These are phyloP conservation scores for Sceliomorpha sp. DNA, from an alignment of 2,888 invertebrate genomes.

Conservation along the genomic window DNA sequence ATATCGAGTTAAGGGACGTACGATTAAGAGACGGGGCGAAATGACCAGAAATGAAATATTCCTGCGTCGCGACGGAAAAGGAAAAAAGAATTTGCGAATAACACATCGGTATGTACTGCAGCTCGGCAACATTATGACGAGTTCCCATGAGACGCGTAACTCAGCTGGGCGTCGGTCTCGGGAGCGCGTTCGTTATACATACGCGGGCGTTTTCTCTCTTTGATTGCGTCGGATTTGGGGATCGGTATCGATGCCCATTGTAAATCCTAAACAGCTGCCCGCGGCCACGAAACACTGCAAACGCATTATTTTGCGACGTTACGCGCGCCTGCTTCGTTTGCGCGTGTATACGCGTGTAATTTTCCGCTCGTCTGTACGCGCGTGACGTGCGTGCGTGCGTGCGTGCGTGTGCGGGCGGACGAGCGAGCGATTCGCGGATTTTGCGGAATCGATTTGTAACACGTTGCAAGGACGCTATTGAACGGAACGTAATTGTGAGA, in stretches of 20 bases:
- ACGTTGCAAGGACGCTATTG: slow-evolving; percentile 15
- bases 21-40: too few species aligned
- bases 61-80: too few species aligned
- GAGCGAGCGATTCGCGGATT: slow-evolving; percentile 14
- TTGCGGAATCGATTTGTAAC: slow-evolving; percentile 18
- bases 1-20: too few species aligned
- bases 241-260: slow-evolving; percentile 26
- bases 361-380: too few species aligned
- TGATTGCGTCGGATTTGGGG: slow-evolving; percentile 33
- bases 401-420: too few species aligned
- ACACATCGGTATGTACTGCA: background rate
- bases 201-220: slow-evolving; percentile 22
- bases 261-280: slow-evolving; percentile 35
- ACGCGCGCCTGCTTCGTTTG: background rate
- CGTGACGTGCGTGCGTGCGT: too few species aligned
- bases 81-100: too few species aligned
- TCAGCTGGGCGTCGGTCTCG: slow-evolving; percentile 5
- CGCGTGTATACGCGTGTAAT: background rate
- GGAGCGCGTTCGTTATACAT: slow-evolving; percentile 9
- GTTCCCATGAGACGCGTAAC: slow-evolving; percentile 55
- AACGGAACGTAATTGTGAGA: slow-evolving; percentile 27
- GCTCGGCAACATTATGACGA: slow-evolving; percentile 57
- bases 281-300: slow-evolving; percentile 26
- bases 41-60: too few species aligned
- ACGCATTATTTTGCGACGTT: slow-evolving; percentile 35